Conservation (phyloP, 1,140 invertebrate genomes). For the Episyrphus balteatus region DNA sequence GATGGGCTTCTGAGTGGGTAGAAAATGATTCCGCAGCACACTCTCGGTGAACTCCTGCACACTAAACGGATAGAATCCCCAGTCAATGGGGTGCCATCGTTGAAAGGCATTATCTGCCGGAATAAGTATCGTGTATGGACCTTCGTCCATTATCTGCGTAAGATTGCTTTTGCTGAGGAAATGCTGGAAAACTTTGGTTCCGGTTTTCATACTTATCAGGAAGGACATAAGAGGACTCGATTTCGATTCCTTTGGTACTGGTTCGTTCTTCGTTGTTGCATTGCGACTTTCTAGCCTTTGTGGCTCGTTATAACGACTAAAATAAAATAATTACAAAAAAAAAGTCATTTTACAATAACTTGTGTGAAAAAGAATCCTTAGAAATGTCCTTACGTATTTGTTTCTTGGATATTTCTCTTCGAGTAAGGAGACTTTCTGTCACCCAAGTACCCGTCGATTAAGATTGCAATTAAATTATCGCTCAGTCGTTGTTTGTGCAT, state of each 20-base stretch:
- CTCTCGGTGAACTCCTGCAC: constrained; percentile 52
- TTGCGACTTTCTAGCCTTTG: constrained; percentile 33
- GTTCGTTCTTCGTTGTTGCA: constrained; percentile 32
- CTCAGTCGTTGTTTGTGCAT: constrained; percentile 32
- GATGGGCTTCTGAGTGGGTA: constrained; percentile 41
- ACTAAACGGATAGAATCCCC: constrained; percentile 57
- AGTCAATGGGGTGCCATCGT: constrained; percentile 55
- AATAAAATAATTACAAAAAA: constrained; percentile 1
- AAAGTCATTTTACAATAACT: constrained; percentile 2
- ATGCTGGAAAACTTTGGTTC: constrained; percentile 52
- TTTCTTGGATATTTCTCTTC: constrained; percentile 37
- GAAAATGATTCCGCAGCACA: constrained; percentile 50
- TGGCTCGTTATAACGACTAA: constrained; percentile 33
- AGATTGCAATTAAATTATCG: constrained; percentile 33
- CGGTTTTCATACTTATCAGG: constrained; percentile 46
- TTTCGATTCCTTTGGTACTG: constrained; percentile 39
- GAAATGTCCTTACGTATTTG: constrained; percentile 29
- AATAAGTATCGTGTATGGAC: constrained; percentile 50
- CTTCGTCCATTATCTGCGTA: constrained; percentile 44
- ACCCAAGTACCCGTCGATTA: constrained; percentile 35
- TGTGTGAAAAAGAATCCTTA: background rate
- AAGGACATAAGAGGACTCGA: constrained; percentile 47
- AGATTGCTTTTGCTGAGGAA: constrained; percentile 49
- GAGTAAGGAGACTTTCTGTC: constrained; percentile 34
- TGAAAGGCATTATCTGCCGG: constrained; percentile 53